Evolutionary conservation across 2,888 invertebrate species (phyloP), one percentile per base, ranked within the genome.

Genomic region (Hyalella azteca): DNA sequence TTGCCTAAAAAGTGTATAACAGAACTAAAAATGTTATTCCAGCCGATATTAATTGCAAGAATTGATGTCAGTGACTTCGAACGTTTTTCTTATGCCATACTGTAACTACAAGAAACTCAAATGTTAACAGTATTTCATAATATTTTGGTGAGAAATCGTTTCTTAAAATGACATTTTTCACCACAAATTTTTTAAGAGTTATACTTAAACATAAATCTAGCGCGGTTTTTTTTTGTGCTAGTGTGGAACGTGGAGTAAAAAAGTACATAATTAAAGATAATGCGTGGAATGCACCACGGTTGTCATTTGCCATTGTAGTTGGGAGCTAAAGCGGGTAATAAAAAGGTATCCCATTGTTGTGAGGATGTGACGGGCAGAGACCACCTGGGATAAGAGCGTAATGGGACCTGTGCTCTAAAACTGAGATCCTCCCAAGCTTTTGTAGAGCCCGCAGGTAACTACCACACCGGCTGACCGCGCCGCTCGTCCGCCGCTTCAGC

Each of bases 181-280:
- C n/a, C n/a, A n/a, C n/a, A n/a, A n/a, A n/a, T n/a, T n/a, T n/a
- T n/a, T n/a, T n/a, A n/a, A n/a, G n/a, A n/a, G n/a, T n/a, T n/a
- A n/a, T n/a, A n/a, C n/a, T n/a, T n/a, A n/a, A n/a, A n/a, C 15
- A 45, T 15, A 9, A 45, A 11, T 45, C 11, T 45, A 45, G 45
- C 11, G 45, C 45, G 45, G 45, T 15, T 45, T 15, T 45, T 45
- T 45, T 45, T 45, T 45, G 11, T 45, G 11, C 45, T 45, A 45
- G 9, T 45, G 45, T 11, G 45, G 11, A 45, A 11, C 15, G 45
- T 45, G 11, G 45, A 45, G 45, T 11, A n/a, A n/a, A n/a, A n/a
- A n/a, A n/a, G n/a, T 36, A 22, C 39, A 66, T 66, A 66, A 66
- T 66, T 66, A 66, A 66, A 36, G 66, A n/a, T 66, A 66, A 66